Evolutionary conservation across 1,140 invertebrate species (phyloP).

Genomic region (Grapholita molesta): DNA sequence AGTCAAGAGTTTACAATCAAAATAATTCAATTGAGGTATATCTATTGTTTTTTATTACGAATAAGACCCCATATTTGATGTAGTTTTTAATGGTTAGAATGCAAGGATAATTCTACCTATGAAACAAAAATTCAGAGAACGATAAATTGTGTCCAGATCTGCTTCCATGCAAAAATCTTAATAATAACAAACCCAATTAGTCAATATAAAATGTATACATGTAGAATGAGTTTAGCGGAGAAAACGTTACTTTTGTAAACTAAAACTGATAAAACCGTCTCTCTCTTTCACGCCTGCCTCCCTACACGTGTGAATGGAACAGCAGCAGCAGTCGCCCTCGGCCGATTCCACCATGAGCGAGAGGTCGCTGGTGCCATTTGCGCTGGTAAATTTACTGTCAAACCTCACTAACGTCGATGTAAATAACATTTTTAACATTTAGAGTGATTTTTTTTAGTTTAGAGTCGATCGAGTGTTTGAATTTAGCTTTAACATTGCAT

Average conservation of each 20-base stretch:
- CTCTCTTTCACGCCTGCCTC: slow-evolving; percentile 52
- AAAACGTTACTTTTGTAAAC: no score
- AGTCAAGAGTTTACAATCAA: slow-evolving; percentile 52
- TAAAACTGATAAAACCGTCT: slow-evolving; percentile 30
- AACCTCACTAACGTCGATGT: slow-evolving; percentile 68
- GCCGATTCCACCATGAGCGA: slow-evolving; percentile 77
- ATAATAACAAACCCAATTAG: no score
- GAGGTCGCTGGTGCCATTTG: slow-evolving; percentile 72
- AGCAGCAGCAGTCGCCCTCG: slow-evolving; percentile 76
- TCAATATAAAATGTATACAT: no score
- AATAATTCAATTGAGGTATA: slow-evolving; percentile 28
- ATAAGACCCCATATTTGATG: no score
- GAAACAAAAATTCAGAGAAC: no score
- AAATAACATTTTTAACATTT: slow-evolving; percentile 54
- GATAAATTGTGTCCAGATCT: no score
- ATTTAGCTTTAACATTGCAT: not conserved
- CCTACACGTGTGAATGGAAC: slow-evolving; percentile 42
- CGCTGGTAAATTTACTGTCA: slow-evolving; percentile 75
- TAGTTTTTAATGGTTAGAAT: no score
- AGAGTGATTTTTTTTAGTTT: slow-evolving; percentile 31
- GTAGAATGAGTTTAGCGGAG: no score
- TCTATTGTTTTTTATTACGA: slow-evolving; percentile 20
- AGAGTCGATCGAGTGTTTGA: slow-evolving; percentile 19
- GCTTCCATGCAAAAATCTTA: no score
- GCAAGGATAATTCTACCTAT: no score